A percentile compares a stretch with the other conserved stretches of the same genome.
Conservation (phyloP, 2,113 vertebrate genomes). For the Tachuris rubrigastra region DNA sequence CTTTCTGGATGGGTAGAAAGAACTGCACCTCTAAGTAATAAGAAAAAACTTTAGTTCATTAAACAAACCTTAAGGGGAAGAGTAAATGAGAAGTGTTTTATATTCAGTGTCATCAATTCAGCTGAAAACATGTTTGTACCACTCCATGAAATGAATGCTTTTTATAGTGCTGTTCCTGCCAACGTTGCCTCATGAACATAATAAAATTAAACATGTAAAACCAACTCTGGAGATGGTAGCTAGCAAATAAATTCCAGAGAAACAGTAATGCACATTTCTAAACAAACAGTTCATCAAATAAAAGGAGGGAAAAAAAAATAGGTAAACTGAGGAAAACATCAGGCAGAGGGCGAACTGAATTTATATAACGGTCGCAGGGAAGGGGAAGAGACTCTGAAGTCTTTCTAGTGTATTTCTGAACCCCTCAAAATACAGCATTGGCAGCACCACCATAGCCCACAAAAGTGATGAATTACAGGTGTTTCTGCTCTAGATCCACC, state of each 20-base stretch:
- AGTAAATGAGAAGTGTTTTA: constrained; percentile 57
- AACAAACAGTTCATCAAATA: background rate
- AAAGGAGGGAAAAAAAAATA: background rate
- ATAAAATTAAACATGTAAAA: constrained; percentile 61
- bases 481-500: background rate
- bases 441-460: background rate
- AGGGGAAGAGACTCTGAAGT: background rate
- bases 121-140: constrained; percentile 67
- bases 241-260: constrained; percentile 8
- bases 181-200: constrained; percentile 33
- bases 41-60: constrained; percentile 49
- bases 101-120: constrained; percentile 68
- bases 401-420: background rate
- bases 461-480: background rate
- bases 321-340: background rate
- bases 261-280: background rate
- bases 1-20: background rate
- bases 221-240: background rate
- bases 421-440: background rate
- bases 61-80: constrained; percentile 62
- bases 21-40: constrained; percentile 42
- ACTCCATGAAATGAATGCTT: constrained; percentile 42
- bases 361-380: background rate
- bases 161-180: constrained; percentile 55
- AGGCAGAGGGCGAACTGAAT: rapidly evolving